Percentiles rank a stretch among this genome's conserved stretches.
Conservation (phyloP, 2,113 vertebrate genomes). For the Bos taurus region DNA sequence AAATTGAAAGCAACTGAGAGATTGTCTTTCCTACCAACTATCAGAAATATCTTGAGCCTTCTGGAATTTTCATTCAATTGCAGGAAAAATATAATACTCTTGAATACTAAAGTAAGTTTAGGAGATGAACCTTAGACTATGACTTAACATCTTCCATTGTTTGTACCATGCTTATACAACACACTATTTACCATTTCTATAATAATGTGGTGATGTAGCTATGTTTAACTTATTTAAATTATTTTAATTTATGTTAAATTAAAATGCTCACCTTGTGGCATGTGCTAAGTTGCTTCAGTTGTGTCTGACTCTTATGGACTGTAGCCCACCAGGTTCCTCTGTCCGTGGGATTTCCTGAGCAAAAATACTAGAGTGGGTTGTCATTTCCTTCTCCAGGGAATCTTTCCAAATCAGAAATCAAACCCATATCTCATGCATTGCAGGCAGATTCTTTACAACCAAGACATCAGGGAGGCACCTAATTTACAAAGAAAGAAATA, state of each 20-base stretch:
- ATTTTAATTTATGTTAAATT: neutral
- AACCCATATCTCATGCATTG: accelerated
- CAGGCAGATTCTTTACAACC: neutral
- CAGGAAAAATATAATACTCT: neutral
- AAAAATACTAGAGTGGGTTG: neutral
- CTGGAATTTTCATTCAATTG: neutral
- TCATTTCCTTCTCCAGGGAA: neutral
- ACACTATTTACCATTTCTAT: neutral
- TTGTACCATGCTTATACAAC: neutral
- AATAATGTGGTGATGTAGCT: neutral
- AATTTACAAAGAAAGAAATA: neutral
- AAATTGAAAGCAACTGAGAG: neutral
- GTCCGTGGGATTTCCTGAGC: neutral
- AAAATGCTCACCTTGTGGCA: neutral
- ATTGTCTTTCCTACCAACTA: neutral
- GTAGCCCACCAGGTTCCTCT: neutral
- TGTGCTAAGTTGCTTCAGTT: neutral
- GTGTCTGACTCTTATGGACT: neutral
- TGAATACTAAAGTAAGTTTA: neutral
- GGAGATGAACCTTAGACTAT: neutral
- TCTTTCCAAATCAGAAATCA: neutral
- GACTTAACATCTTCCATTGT: neutral
- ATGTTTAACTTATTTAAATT: neutral
- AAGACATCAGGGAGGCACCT: neutral
- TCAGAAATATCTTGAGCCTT: neutral